Percentiles rank a stretch among this genome's conserved stretches.
These are phyloP conservation scores for Spilarctia lutea DNA, from an alignment of 2,888 invertebrate species.

Conservation along the genomic window DNA sequence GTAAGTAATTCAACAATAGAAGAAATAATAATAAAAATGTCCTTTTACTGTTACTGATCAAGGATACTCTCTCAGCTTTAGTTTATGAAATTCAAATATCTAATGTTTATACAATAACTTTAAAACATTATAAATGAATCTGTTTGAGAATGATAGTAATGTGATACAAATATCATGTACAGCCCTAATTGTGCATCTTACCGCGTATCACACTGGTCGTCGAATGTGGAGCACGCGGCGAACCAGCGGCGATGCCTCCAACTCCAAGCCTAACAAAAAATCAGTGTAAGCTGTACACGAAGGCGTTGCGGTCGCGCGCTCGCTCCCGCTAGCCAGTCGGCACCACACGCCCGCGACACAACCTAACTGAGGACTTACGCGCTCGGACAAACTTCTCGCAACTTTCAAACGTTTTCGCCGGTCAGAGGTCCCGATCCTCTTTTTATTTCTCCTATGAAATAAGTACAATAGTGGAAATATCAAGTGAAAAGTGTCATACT, in stretches of 20 bases:
- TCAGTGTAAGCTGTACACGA: constrained; percentile 84
- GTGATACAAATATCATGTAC: constrained; percentile 15
- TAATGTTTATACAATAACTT: background rate
- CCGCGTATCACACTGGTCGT: constrained; percentile 81
- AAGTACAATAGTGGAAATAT: constrained; percentile 53
- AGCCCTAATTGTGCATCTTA: constrained; percentile 66
- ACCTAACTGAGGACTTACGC: constrained; percentile 45
- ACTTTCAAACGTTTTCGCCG: constrained; percentile 44
- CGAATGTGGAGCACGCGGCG: constrained; percentile 83
- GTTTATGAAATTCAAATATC: background rate
- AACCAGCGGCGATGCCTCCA: constrained; percentile 80
- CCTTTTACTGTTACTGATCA: background rate
- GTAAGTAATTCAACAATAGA: no score
- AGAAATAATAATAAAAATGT: background rate
- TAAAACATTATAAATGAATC: background rate
- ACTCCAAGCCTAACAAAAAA: constrained; percentile 84
- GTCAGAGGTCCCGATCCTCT: constrained; percentile 19
- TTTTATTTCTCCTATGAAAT: constrained; percentile 33
- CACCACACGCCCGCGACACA: constrained; percentile 53
- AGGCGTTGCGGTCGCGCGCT: constrained; percentile 79
- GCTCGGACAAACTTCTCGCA: constrained; percentile 52
- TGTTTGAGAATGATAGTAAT: background rate
- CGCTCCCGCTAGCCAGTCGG: constrained; percentile 53
- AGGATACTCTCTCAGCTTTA: background rate
- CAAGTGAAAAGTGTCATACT: constrained; percentile 76